Conservation (phyloP, 2,797 vertebrate species). For the Melanotaenia maccullochi region DNA sequence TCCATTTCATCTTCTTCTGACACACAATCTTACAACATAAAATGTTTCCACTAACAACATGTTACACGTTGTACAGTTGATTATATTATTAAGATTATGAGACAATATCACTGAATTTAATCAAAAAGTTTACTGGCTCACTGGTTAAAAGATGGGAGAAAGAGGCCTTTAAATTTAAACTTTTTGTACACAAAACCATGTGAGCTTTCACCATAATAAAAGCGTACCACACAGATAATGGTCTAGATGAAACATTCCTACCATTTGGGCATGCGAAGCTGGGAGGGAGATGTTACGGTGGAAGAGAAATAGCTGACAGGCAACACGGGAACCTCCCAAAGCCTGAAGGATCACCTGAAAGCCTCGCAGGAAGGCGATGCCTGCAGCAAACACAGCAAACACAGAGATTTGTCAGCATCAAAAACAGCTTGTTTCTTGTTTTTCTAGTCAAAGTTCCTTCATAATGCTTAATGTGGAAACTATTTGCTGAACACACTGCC, state of each 20-base stretch:
- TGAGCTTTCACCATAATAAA: neutral
- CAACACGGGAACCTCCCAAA: conserved; percentile 67
- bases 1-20: too few relatives aligned
- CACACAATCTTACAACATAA: too few relatives aligned
- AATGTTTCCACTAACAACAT: too few relatives aligned
- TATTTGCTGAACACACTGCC: too few relatives aligned
- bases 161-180: neutral
- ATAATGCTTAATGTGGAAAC: too few relatives aligned
- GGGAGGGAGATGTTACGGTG: conserved; percentile 77
- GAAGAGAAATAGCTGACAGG: conserved; percentile 84
- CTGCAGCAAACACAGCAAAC: conserved; percentile 58
- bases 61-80: too few relatives aligned
- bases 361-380: conserved; percentile 82
- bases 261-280: conserved; percentile 72
- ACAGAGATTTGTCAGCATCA: too few relatives aligned
- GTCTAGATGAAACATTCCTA: conserved; percentile 21
- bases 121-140: neutral
- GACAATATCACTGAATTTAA: neutral
- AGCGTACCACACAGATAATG: neutral
- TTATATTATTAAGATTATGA: too few relatives aligned
- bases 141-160: neutral
- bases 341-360: conserved; percentile 83
- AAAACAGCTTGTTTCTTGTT: too few relatives aligned
- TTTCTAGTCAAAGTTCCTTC: too few relatives aligned
- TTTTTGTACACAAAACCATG: neutral